A percentile compares a stretch with the other conserved stretches of the same genome.
These are phyloP conservation scores for Falco concolor DNA, from an alignment of 2,797 vertebrate species.

Conservation along the genomic window DNA sequence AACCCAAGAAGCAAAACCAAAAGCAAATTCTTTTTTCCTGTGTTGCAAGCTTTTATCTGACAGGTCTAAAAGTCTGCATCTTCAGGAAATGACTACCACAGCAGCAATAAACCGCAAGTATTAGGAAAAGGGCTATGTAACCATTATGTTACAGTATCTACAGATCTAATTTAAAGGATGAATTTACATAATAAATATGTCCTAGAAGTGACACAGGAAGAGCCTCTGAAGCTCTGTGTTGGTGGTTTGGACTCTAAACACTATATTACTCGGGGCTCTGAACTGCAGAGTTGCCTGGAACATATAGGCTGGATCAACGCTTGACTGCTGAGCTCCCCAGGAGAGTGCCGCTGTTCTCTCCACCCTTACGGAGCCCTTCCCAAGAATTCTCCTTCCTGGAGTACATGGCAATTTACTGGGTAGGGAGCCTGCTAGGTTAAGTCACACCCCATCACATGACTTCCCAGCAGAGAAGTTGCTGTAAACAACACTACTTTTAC, in stretches of 20 bases:
- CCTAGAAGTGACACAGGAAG: not conserved
- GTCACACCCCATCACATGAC: not conserved
- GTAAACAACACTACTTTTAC: not conserved
- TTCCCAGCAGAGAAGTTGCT: not conserved
- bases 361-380: not conserved
- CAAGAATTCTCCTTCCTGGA: not conserved
- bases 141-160: not conserved
- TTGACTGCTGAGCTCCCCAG: not conserved
- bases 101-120: not conserved
- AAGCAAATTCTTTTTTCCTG: not conserved
- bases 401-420: not conserved
- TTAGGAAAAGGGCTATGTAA: not conserved
- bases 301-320: accelerated
- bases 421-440: not conserved
- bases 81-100: not conserved
- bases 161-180: not conserved
- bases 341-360: not conserved
- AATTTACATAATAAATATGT: not conserved
- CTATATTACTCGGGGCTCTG: not conserved
- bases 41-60: not conserved
- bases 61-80: not conserved
- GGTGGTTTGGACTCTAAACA: not conserved
- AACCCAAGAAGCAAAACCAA: not conserved
- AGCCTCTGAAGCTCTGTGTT: not conserved
- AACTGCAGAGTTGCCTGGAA: not conserved